These are phyloP conservation scores for Sebastes schlegelii DNA, from an alignment of 2,113 vertebrate species.

Conservation along the genomic window DNA sequence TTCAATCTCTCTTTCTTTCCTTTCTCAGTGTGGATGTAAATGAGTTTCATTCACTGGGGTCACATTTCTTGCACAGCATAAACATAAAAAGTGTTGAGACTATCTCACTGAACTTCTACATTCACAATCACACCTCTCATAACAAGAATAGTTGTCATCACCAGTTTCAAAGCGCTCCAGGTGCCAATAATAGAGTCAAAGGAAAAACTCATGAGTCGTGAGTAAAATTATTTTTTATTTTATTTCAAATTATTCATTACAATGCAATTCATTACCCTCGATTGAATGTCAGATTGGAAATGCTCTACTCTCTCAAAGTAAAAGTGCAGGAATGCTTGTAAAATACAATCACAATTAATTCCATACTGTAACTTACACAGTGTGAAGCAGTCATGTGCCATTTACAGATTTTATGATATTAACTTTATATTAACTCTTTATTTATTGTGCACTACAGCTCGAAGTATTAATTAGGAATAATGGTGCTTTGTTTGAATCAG, in stretches of 20 bases:
- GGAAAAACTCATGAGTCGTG: not conserved
- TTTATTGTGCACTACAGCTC: not conserved
- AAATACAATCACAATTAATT: not conserved
- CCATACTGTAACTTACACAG: not conserved
- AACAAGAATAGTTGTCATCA: slow-evolving; percentile 33
- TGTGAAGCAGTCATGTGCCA: not conserved
- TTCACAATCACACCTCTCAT: slow-evolving; percentile 35
- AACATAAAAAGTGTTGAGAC: slow-evolving; percentile 17
- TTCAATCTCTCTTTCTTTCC: too few species aligned
- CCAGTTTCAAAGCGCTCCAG: slow-evolving; percentile 25
- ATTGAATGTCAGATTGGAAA: not conserved
- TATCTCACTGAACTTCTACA: slow-evolving; percentile 20
- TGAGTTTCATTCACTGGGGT: not conserved
- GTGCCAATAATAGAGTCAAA: slow-evolving; percentile 37
- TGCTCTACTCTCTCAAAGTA: not conserved
- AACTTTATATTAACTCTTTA: not conserved
- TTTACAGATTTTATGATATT: not conserved
- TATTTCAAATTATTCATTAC: not conserved
- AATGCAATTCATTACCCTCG: not conserved
- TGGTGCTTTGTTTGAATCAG: not conserved
- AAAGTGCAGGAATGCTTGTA: not conserved
- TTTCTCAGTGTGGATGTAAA: slow-evolving; percentile 5
- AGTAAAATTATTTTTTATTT: slow-evolving; percentile 9
- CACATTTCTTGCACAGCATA: slow-evolving; percentile 18
- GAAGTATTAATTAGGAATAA: not conserved